Conservation (phyloP, 2,797 vertebrate species). For the Anguilla anguilla region DNA sequence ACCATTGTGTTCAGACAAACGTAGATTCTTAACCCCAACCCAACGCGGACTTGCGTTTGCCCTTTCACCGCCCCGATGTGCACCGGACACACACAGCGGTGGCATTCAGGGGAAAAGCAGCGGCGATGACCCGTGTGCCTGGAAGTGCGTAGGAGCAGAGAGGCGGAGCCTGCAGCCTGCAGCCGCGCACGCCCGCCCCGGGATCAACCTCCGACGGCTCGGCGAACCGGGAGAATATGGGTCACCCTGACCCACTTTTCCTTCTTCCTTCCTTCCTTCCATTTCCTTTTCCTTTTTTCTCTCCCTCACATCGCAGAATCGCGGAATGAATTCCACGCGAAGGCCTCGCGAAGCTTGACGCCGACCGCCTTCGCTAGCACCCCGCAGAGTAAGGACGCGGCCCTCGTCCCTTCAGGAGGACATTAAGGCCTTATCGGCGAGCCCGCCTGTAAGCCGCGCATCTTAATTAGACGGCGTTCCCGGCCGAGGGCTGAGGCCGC, state of each 20-base stretch:
- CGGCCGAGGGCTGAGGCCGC: slow-evolving; percentile 40
- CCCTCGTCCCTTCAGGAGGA: slow-evolving; percentile 7
- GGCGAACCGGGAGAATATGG: neutral
- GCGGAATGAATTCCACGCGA: neutral
- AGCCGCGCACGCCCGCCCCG: neutral
- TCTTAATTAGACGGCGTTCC: slow-evolving; percentile 53
- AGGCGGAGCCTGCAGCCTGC: neutral
- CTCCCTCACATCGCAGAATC: neutral
- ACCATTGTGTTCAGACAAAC: too few species aligned
- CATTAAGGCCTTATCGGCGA: slow-evolving; percentile 42
- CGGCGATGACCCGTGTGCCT: too few species aligned
- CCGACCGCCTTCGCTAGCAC: neutral
- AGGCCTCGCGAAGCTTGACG: neutral
- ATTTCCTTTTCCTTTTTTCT: neutral
- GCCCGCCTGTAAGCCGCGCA: slow-evolving; percentile 44
- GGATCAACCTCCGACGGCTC: neutral
- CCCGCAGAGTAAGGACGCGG: neutral
- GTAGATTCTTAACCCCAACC: too few species aligned
- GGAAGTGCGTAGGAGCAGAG: neutral
- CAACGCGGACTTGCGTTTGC: too few species aligned
- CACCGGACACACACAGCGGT: too few species aligned
- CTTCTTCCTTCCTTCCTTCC: neutral
- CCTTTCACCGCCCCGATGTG: too few species aligned
- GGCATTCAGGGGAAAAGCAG: too few species aligned
- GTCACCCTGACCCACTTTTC: neutral